Conservation (phyloP, 2,113 vertebrate species). For the Semnornis frantzii region DNA sequence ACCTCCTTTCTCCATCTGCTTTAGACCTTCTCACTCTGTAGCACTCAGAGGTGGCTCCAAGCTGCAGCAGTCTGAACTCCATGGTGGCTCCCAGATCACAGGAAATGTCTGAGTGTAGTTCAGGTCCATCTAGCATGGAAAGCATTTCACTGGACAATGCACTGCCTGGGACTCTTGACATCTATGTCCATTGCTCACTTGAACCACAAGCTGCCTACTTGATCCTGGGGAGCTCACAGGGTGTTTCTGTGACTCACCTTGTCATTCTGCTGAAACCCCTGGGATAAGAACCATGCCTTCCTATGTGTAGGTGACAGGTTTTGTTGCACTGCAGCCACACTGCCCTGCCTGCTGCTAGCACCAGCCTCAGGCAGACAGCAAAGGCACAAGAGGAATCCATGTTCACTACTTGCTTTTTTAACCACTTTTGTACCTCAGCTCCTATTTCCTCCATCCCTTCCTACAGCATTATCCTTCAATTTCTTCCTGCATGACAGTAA, state of each 20-base stretch:
- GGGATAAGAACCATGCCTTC: neutral
- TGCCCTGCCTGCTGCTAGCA: neutral
- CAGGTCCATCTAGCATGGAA: neutral
- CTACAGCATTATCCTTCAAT: conserved; percentile 46
- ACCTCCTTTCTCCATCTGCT: neutral
- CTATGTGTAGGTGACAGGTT: neutral
- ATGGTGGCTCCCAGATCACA: neutral
- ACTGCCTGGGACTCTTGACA: neutral
- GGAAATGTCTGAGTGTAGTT: neutral
- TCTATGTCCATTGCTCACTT: neutral
- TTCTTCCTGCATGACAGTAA: conserved; percentile 60
- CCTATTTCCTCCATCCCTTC: conserved; percentile 25
- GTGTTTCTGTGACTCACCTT: conserved; percentile 24
- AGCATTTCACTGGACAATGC: neutral
- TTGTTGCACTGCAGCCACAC: neutral
- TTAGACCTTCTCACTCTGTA: neutral
- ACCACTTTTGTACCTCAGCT: conserved; percentile 18
- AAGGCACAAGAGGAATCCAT: neutral
- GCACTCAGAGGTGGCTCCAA: neutral
- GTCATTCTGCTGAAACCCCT: neutral
- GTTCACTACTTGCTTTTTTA: conserved; percentile 8
- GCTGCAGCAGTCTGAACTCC: neutral
- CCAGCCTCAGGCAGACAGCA: neutral
- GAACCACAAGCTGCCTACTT: neutral
- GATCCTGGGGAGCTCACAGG: neutral